Evolutionary conservation across 1,140 invertebrate species (phyloP).

Genomic region (Arion vulgaris): DNA sequence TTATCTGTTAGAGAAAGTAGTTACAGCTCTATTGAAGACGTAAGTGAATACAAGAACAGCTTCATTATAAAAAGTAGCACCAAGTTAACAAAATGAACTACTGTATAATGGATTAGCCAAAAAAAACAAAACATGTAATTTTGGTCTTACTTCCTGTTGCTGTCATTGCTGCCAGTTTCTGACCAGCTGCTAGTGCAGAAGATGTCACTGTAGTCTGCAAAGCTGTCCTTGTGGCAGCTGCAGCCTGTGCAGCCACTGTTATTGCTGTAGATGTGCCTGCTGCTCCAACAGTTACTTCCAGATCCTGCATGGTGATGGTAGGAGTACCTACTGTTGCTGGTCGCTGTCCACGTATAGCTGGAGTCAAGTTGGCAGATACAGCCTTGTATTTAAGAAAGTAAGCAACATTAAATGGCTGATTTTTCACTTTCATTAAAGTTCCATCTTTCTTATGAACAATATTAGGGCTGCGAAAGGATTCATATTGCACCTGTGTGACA

Average conservation of each 20-base stretch:
- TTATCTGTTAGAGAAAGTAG: no score
- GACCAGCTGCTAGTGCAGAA: slow-evolving; percentile 76
- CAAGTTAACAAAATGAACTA: not conserved
- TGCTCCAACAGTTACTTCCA: slow-evolving; percentile 44
- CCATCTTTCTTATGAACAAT: no score
- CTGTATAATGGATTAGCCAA: no score
- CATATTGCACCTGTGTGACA: not conserved
- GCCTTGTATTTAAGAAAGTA: slow-evolving; percentile 45
- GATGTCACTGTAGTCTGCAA: slow-evolving; percentile 61
- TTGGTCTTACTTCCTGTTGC: slow-evolving; percentile 40
- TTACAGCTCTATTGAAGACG: no score
- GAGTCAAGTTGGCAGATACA: slow-evolving; percentile 56
- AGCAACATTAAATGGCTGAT: not conserved
- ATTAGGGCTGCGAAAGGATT: no score
- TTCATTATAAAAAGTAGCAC: no score
- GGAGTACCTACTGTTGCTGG: slow-evolving; percentile 62
- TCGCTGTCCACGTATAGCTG: slow-evolving; percentile 53
- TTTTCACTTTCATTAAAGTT: not conserved
- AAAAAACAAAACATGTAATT: no score
- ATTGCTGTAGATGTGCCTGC: slow-evolving; percentile 58
- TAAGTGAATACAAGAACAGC: no score
- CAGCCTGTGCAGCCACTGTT: slow-evolving; percentile 51
- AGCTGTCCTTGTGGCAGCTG: slow-evolving; percentile 45
- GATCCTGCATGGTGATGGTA: slow-evolving; percentile 50
- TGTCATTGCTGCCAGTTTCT: slow-evolving; percentile 54